Percentiles rank a stretch among this genome's conserved stretches.
Conservation (phyloP, 2,888 invertebrate species). For the Biston stratarius region DNA sequence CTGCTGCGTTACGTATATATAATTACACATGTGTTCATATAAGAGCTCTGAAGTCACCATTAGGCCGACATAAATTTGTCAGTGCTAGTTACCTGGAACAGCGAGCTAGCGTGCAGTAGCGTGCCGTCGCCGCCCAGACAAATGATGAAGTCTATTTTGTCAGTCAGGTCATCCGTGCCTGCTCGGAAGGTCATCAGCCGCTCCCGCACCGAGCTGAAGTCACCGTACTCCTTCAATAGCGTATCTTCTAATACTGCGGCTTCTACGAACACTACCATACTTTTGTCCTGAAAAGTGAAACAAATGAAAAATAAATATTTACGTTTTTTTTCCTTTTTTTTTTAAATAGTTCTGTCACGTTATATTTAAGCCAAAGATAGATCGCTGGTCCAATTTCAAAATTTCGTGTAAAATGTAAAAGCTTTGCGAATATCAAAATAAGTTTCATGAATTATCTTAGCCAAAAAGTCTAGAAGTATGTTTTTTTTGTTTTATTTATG, state of each 20-base stretch:
- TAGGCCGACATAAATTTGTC: no score
- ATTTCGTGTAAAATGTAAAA: no score
- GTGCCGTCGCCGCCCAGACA: constrained; percentile 99
- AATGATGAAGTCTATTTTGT: constrained; percentile 98
- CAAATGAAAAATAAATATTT: neutral
- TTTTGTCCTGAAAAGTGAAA: constrained; percentile 91
- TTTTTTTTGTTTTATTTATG: no score
- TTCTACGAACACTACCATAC: constrained; percentile 98
- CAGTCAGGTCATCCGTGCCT: constrained; percentile 97
- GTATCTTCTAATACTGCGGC: constrained; percentile 95
- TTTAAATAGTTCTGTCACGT: neutral
- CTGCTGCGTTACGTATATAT: no score
- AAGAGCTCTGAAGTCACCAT: no score
- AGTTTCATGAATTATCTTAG: no score
- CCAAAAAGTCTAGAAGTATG: no score
- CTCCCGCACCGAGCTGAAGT: constrained; percentile 92
- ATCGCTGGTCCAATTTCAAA: no score
- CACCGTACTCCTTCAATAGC: constrained; percentile 90
- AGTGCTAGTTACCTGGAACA: constrained; percentile 88
- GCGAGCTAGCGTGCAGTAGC: constrained; percentile 95
- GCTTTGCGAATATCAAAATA: no score
- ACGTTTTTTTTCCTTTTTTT: neutral
- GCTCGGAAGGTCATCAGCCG: constrained; percentile 95
- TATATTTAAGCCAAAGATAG: no score
- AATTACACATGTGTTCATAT: no score